phyloP scores from a whole-genome alignment of 1,140 invertebrate species.

The Eumaeus atala region DNA sequence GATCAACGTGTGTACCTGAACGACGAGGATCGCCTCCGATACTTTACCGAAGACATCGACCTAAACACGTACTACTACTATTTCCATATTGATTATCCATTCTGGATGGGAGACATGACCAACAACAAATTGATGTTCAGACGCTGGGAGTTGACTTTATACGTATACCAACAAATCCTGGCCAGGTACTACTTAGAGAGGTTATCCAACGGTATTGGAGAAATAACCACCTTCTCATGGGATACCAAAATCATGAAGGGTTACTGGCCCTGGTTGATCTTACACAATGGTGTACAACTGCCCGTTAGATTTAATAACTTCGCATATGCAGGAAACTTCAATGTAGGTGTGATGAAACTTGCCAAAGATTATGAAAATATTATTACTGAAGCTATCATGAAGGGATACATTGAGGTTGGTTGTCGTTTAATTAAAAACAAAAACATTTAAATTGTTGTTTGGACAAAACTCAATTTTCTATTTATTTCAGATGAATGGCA shows the following conservation, averaged over 20 bases:
- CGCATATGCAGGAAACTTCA: conserved; percentile 65
- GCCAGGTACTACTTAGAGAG: conserved; percentile 81
- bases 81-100: conserved; percentile 79
- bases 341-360: conserved; percentile 66
- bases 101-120: conserved; percentile 77
- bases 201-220: conserved; percentile 76
- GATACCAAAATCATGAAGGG: conserved; percentile 73
- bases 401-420: conserved; percentile 76
- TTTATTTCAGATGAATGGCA: conserved; percentile 46
- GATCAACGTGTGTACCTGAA: conserved; percentile 60
- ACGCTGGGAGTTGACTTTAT: conserved; percentile 77
- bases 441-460: not conserved
- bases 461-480: not conserved
- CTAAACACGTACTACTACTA: conserved; percentile 82
- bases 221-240: conserved; percentile 72
- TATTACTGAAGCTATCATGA: conserved; percentile 79
- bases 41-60: conserved; percentile 82
- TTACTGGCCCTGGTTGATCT: conserved; percentile 77
- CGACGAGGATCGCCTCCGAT: conserved; percentile 71
- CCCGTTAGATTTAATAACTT: conserved; percentile 77
- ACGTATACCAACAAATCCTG: conserved; percentile 77
- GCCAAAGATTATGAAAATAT: conserved; percentile 76
- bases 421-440: not conserved
- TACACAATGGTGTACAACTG: conserved; percentile 78
- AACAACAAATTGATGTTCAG: conserved; percentile 67